Evolutionary conservation across 2,113 vertebrate species (phyloP).

Genomic region (Dromas ardeola): DNA sequence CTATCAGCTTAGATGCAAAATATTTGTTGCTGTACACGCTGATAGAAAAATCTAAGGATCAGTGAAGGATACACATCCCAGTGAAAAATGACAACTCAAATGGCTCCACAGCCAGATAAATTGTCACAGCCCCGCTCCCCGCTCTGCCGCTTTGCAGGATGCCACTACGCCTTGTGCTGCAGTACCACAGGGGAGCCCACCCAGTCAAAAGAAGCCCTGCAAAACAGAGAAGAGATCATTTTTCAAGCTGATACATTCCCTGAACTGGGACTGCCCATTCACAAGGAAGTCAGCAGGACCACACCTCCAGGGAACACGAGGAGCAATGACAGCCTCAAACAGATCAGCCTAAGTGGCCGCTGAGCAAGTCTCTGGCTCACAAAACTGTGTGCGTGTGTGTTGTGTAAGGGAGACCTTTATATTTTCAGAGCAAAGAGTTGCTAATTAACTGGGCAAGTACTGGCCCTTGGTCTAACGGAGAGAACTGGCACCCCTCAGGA

Average conservation of each 20-base stretch:
- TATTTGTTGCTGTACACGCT: not conserved
- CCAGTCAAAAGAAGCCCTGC: not conserved
- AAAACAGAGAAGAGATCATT: not conserved
- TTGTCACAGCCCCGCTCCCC: not conserved
- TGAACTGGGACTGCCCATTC: not conserved
- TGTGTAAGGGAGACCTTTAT: not conserved
- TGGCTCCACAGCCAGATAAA: not conserved
- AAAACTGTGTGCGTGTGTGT: not conserved
- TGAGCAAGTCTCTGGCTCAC: not conserved
- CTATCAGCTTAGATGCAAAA: not conserved
- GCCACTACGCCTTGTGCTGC: not conserved
- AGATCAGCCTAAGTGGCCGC: not conserved
- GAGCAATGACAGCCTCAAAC: not conserved
- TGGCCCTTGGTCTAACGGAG: not conserved
- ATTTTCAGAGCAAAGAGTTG: not conserved
- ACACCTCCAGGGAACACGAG: rapidly evolving
- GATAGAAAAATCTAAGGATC: not conserved
- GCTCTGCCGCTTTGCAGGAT: not conserved
- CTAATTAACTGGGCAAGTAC: not conserved
- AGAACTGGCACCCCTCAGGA: not conserved
- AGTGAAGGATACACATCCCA: not conserved
- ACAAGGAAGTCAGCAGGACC: not conserved
- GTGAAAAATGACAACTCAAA: not conserved
- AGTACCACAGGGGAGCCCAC: not conserved
- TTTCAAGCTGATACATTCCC: not conserved